A percentile compares a stretch with the other conserved stretches of the same genome.
Conservation (phyloP, 2,113 vertebrate species). For the Seriola rivoliana region DNA sequence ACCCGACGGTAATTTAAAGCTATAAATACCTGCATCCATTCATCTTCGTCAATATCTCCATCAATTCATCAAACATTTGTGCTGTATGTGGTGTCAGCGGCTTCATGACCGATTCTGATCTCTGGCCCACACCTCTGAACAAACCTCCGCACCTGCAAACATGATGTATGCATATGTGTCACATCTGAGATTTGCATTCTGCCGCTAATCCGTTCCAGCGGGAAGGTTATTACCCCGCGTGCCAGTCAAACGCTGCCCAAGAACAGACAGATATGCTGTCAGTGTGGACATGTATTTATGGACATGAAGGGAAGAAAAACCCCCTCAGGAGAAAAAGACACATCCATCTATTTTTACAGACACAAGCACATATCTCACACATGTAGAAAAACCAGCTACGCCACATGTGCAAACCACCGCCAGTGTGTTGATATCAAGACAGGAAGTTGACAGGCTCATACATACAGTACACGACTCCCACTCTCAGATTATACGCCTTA, state of each 20-base stretch:
- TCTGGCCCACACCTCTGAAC: conserved; percentile 11
- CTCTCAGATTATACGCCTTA: conserved; percentile 17
- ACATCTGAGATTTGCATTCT: conserved; percentile 68
- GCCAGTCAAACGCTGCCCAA: conserved; percentile 62
- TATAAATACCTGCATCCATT: conserved; percentile 38
- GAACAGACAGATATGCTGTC: conserved; percentile 45
- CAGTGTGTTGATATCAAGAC: conserved; percentile 8
- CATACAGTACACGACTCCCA: conserved; percentile 31
- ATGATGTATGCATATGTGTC: conserved; percentile 64
- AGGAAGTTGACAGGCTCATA: conserved; percentile 12
- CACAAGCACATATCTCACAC: conserved; percentile 30
- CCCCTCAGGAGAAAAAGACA: background rate
- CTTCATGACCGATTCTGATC: conserved; percentile 27
- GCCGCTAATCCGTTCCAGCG: conserved; percentile 53
- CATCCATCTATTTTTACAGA: conserved; percentile 40
- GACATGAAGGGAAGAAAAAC: conserved; percentile 36
- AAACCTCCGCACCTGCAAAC: conserved; percentile 49
- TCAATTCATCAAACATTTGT: conserved; percentile 21
- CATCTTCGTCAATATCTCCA: conserved; percentile 15
- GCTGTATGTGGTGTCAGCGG: conserved; percentile 23
- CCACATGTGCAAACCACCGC: background rate
- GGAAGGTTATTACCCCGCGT: conserved; percentile 62
- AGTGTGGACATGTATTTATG: conserved; percentile 57
- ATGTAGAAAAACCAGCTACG: conserved; percentile 2
- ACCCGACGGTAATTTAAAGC: conserved; percentile 17